phyloP scores from a whole-genome alignment of 2,113 vertebrate species.

The Pygathrix nemaeus region DNA sequence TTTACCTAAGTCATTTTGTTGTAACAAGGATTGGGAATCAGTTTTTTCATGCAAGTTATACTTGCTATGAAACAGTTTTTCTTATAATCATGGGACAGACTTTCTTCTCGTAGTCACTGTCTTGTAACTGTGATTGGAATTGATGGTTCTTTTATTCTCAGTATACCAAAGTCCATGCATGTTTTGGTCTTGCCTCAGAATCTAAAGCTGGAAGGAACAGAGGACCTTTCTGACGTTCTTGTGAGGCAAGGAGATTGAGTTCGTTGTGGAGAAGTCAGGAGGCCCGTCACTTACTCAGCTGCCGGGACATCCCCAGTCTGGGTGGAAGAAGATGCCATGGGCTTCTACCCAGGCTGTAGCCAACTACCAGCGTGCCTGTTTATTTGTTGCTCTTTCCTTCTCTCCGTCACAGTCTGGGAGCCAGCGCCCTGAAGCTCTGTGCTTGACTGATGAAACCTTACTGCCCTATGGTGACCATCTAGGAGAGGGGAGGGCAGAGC shows the following conservation, averaged over 20 bases:
- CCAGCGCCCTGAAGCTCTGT: not conserved
- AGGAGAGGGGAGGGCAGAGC: not conserved
- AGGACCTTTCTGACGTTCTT: conserved; percentile 85
- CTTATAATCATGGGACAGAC: not conserved
- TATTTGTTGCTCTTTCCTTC: not conserved
- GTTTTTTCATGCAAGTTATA: not conserved
- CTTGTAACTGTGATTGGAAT: not conserved
- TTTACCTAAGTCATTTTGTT: not conserved
- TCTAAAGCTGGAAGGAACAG: conserved; percentile 79
- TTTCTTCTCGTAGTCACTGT: not conserved
- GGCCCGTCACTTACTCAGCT: accelerated
- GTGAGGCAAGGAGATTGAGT: conserved; percentile 78
- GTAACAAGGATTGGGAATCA: not conserved
- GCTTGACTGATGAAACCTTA: not conserved
- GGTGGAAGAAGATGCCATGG: not conserved
- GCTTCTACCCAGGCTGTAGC: accelerated
- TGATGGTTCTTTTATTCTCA: not conserved
- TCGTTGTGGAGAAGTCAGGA: accelerated
- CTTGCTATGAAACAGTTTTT: not conserved
- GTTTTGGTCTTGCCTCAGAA: conserved; percentile 76
- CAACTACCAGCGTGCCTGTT: not conserved
- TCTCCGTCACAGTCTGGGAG: not conserved
- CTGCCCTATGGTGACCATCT: not conserved
- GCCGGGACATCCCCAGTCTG: not conserved
- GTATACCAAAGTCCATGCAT: not conserved